Conservation (phyloP, 2,888 invertebrate genomes). For the Spodoptera exigua region DNA sequence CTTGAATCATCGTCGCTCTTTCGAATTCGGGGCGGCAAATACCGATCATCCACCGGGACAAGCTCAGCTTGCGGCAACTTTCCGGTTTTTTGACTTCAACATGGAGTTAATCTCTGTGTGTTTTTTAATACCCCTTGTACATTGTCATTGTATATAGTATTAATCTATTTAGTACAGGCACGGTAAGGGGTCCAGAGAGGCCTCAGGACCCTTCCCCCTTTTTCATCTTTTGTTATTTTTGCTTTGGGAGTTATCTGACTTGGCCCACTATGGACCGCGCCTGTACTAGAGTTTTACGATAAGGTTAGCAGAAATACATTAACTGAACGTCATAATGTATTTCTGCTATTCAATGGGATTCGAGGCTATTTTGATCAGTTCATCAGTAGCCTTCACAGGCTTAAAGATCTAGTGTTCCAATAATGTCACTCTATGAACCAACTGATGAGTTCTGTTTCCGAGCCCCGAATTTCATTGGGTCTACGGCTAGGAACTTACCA, state of each 20-base stretch:
- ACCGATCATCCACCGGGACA: neutral
- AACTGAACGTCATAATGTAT: constrained; percentile 25
- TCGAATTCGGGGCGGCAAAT: neutral
- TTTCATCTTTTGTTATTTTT: too few species aligned
- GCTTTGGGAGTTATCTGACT: constrained; percentile 27
- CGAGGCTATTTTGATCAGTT: neutral
- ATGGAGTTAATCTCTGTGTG: neutral
- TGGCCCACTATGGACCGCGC: constrained; percentile 10
- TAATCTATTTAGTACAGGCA: constrained; percentile 24
- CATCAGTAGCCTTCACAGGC: too few species aligned
- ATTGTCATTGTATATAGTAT: constrained; percentile 3
- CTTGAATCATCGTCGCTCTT: neutral
- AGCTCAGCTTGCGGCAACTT: neutral
- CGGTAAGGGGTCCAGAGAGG: constrained; percentile 3
- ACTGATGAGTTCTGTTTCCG: neutral
- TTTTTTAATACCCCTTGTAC: constrained; percentile 27
- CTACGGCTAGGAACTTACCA: neutral
- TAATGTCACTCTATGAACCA: neutral
- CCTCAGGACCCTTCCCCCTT: constrained; percentile 1
- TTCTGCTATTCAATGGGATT: constrained; percentile 5
- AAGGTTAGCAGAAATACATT: constrained; percentile 23
- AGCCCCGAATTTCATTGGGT: constrained; percentile 13
- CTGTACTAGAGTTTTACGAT: constrained; percentile 31
- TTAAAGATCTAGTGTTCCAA: neutral
- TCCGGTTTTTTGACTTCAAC: neutral